These are phyloP conservation scores for Cheilinus undulatus DNA, from an alignment of 2,113 vertebrate genomes.

Conservation along the genomic window DNA sequence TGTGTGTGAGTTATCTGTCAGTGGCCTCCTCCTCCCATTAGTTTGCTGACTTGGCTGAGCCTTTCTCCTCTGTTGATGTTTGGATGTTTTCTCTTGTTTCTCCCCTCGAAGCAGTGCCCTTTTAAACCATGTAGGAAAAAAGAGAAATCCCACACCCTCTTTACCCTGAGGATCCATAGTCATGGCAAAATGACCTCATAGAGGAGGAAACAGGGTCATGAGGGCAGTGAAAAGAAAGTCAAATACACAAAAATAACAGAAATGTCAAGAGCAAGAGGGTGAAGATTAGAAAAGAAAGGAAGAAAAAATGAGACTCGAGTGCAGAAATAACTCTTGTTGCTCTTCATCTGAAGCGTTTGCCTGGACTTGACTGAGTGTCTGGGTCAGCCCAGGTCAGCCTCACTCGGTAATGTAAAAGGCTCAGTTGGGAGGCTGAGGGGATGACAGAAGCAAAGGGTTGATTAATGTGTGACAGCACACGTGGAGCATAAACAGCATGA, in stretches of 20 bases:
- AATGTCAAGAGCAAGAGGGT: slow-evolving; percentile 11
- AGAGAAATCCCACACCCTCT: slow-evolving; percentile 46
- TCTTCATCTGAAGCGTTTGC: slow-evolving; percentile 19
- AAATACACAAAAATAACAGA: slow-evolving; percentile 32
- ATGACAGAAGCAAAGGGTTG: slow-evolving; percentile 23
- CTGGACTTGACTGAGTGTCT: slow-evolving; percentile 30
- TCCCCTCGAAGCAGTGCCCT: background rate
- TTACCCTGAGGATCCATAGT: slow-evolving; percentile 52
- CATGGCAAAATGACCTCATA: slow-evolving; percentile 56
- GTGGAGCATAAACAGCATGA: slow-evolving; percentile 21
- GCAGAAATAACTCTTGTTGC: slow-evolving; percentile 33
- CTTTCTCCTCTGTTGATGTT: slow-evolving; percentile 48
- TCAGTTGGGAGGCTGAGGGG: background rate
- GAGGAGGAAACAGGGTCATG: slow-evolving; percentile 50
- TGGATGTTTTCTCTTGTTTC: slow-evolving; percentile 61
- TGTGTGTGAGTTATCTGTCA: slow-evolving; percentile 50
- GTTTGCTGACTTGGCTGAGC: slow-evolving; percentile 56
- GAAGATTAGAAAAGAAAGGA: background rate
- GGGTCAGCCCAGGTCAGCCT: slow-evolving; percentile 56
- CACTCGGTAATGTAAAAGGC: slow-evolving; percentile 11
- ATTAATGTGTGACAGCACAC: slow-evolving; percentile 52
- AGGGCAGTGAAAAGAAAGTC: slow-evolving; percentile 44
- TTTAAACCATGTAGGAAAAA: slow-evolving; percentile 29
- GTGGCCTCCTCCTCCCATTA: slow-evolving; percentile 55
- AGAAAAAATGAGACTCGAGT: slow-evolving; percentile 1